phyloP scores from a whole-genome alignment of 2,797 vertebrate genomes.

The Sebastolobus alascanus region DNA sequence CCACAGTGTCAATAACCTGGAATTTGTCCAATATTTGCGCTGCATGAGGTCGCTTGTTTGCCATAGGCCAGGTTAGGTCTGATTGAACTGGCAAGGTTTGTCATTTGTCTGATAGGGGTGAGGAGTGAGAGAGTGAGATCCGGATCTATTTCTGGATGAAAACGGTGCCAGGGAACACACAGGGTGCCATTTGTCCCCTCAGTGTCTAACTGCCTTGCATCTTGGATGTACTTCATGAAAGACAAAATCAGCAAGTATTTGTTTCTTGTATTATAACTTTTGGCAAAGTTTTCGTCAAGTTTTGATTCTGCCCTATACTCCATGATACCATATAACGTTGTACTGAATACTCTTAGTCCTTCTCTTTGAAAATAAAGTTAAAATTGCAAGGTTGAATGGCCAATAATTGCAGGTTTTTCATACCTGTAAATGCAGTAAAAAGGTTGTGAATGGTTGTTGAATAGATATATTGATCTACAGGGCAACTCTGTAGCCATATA shows the following conservation, averaged over 20 bases:
- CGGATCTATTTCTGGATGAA: constrained; percentile 47
- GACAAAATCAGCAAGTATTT: background rate
- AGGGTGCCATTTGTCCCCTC: constrained; percentile 10
- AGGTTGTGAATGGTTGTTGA: constrained; percentile 1
- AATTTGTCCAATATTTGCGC: constrained; percentile 49
- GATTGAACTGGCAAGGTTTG: constrained; percentile 52
- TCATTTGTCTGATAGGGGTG: constrained; percentile 43
- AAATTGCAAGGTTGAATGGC: background rate
- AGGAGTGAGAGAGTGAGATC: constrained; percentile 30
- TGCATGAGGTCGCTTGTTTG: constrained; percentile 53
- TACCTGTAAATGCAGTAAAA: background rate
- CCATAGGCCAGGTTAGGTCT: constrained; percentile 38
- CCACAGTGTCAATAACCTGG: constrained; percentile 56
- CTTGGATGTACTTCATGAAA: constrained; percentile 5
- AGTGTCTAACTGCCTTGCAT: constrained; percentile 10
- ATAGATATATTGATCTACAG: constrained; percentile 27
- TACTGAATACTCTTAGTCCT: background rate
- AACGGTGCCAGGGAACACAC: constrained; percentile 12
- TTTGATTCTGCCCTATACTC: background rate
- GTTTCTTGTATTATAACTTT: background rate
- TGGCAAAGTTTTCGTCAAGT: background rate
- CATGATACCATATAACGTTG: background rate
- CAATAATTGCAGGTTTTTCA: background rate
- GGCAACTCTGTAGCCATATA: constrained; percentile 6
- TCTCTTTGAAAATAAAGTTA: constrained; percentile 4